Evolutionary conservation across 2,888 invertebrate species (phyloP).

Genomic region (Lymantria monacha): DNA sequence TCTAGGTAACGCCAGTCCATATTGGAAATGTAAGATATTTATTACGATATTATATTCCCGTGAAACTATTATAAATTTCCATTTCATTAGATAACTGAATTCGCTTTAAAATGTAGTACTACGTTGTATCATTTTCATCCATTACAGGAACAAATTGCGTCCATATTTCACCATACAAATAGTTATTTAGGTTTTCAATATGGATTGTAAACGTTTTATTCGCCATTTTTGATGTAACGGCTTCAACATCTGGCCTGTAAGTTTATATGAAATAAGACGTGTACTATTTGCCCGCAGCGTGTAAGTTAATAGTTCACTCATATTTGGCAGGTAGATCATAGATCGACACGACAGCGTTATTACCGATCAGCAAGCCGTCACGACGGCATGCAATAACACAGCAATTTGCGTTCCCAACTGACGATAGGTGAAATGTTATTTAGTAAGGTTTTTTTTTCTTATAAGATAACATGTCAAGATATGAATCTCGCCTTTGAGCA

Average conservation of each 20-base stretch:
- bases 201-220: neutral
- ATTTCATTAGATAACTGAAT: neutral
- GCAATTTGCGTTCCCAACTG: neutral
- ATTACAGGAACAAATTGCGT: neutral
- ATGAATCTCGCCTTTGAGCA: neutral
- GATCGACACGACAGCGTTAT: slow-evolving; percentile 30
- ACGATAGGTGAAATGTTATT: neutral
- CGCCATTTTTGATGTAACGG: no score
- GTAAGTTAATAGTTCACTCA: slow-evolving; percentile 55
- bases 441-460: neutral
- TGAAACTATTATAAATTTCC: no score
- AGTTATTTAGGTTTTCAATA: no score
- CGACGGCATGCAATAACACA: neutral
- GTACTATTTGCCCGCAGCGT: slow-evolving; percentile 51
- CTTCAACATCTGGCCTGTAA: neutral
- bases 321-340: slow-evolving; percentile 57
- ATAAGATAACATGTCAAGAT: neutral
- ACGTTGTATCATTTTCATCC: neutral
- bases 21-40: no score
- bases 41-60: no score
- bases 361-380: slow-evolving; percentile 18
- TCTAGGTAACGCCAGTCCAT: no score
- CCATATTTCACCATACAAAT: neutral
- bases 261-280: slow-evolving; percentile 21
- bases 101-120: neutral